These are phyloP conservation scores for Drosophila repleta DNA, from an alignment of 1,140 invertebrate genomes.

Conservation along the genomic window DNA sequence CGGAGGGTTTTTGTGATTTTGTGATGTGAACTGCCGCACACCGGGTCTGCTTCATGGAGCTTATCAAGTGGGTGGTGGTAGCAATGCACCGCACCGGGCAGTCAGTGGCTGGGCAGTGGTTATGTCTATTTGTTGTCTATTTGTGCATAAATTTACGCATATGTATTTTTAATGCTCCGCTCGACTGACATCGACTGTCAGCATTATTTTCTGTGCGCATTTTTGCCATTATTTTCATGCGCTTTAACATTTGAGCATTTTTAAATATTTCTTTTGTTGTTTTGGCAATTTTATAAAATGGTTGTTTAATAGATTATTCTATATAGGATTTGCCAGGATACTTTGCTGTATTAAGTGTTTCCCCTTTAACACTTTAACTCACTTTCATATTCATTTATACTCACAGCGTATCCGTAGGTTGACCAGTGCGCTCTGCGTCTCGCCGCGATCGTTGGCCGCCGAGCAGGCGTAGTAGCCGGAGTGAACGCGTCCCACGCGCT, in stretches of 20 bases:
- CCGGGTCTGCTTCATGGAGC: slow-evolving; percentile 9
- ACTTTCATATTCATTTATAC: slow-evolving; percentile 79
- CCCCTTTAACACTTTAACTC: no score
- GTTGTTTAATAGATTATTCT: slow-evolving; percentile 56
- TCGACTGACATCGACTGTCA: slow-evolving; percentile 77
- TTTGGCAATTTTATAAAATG: neutral
- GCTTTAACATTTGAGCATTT: slow-evolving; percentile 44
- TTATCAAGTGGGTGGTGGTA: slow-evolving; percentile 28
- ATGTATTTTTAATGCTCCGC: slow-evolving; percentile 79
- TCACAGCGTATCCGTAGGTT: slow-evolving; percentile 93
- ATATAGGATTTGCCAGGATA: no score
- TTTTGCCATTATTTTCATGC: slow-evolving; percentile 38
- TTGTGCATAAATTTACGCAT: slow-evolving; percentile 76
- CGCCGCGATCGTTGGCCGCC: slow-evolving; percentile 91
- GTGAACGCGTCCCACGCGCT: slow-evolving; percentile 91
- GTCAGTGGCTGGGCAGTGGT: slow-evolving; percentile 1
- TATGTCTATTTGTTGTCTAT: slow-evolving; percentile 52
- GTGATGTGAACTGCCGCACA: slow-evolving; percentile 66
- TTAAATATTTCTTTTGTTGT: neutral
- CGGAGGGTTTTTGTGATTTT: slow-evolving; percentile 69
- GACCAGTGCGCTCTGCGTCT: slow-evolving; percentile 91
- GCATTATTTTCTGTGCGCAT: slow-evolving; percentile 70
- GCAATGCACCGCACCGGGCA: slow-evolving; percentile 9
- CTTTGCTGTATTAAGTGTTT: no score
- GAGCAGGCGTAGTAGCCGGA: slow-evolving; percentile 93